Conservation (phyloP, 2,888 invertebrate species). For the Shargacucullia verbasci region DNA sequence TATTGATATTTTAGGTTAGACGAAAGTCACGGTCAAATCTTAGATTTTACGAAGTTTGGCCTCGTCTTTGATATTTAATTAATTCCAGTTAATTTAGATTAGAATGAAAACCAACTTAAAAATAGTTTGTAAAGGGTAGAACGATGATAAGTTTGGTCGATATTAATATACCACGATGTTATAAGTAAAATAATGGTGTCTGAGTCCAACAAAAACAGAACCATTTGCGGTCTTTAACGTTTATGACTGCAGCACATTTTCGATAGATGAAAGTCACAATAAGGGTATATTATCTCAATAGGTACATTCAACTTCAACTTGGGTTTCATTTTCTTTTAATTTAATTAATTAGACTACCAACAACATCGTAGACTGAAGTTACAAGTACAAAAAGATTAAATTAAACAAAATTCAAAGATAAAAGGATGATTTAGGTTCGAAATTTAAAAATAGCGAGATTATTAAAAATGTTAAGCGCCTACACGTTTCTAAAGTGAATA, state of each 20-base stretch:
- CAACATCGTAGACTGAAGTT: constrained; percentile 2
- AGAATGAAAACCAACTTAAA: not conserved
- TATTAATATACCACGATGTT: no score
- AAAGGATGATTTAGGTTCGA: constrained; percentile 12
- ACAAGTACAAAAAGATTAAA: no score
- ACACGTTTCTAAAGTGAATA: constrained; percentile 25
- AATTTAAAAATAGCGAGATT: constrained; percentile 14
- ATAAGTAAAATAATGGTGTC: not conserved
- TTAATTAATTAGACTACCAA: constrained; percentile 3
- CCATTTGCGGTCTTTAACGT: constrained; percentile 4
- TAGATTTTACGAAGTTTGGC: no score
- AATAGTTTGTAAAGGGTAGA: not conserved
- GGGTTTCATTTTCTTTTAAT: not conserved
- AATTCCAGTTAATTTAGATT: no score
- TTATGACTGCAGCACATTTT: constrained; percentile 1
- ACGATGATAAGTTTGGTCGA: not conserved
- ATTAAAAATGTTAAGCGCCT: constrained; percentile 13
- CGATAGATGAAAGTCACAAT: not conserved
- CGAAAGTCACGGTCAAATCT: no score
- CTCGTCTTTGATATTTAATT: no score
- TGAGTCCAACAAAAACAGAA: not conserved
- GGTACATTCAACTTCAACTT: not conserved
- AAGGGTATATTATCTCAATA: not conserved
- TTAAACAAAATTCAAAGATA: no score
- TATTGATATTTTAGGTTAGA: no score